Percentiles rank a stretch among this genome's conserved stretches.
These are phyloP conservation scores for Stomatorhinus ivindoensis DNA, from an alignment of 2,113 vertebrate species.

Conservation along the genomic window DNA sequence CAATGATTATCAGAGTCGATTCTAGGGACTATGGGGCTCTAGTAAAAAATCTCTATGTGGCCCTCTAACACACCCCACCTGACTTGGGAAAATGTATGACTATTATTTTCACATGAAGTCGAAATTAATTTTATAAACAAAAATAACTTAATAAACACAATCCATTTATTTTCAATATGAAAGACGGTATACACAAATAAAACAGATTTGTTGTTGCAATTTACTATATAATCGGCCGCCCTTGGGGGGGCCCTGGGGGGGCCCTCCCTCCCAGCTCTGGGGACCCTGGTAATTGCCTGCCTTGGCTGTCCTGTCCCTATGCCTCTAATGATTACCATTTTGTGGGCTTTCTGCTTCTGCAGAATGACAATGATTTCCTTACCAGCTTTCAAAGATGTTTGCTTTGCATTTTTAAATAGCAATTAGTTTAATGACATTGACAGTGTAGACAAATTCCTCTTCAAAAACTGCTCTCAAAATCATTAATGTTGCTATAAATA, in stretches of 20 bases:
- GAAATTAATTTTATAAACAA: neutral
- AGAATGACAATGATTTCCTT: neutral
- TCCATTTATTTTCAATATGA: neutral
- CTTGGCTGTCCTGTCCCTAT: neutral
- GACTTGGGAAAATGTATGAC: neutral
- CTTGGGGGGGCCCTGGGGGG: too few species aligned
- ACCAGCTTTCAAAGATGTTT: slow-evolving; percentile 5
- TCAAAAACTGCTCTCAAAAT: neutral
- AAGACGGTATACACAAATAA: neutral
- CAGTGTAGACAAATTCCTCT: neutral
- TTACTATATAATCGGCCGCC: neutral
- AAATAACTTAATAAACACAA: neutral
- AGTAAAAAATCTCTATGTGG: neutral
- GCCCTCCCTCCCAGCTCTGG: neutral
- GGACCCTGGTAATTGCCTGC: neutral
- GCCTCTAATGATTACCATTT: neutral
- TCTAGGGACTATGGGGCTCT: neutral
- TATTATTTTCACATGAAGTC: neutral
- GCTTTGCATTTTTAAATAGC: neutral
- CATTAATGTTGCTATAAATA: neutral
- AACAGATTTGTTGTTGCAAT: neutral
- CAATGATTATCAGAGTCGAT: neutral
- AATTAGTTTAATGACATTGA: neutral
- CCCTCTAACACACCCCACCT: neutral
- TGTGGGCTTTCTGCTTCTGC: neutral